Percentiles rank a stretch among this genome's conserved stretches.
phyloP scores from a whole-genome alignment of 2,888 invertebrate genomes.

The Acrobasis consociella region DNA sequence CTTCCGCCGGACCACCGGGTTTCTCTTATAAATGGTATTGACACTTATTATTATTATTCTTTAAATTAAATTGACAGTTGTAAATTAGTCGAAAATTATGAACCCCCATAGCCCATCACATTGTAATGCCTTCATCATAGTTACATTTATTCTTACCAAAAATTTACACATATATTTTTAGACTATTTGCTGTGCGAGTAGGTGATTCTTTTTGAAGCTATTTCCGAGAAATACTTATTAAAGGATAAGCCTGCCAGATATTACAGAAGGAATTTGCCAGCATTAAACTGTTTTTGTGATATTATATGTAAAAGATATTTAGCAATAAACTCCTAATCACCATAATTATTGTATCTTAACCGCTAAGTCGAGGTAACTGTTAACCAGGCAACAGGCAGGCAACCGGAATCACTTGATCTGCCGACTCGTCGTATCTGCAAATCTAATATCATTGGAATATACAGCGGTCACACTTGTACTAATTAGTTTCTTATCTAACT shows the following conservation, averaged over 20 bases:
- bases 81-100: too few species aligned
- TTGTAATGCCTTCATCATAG: neutral
- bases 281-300: neutral
- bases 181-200: too few species aligned
- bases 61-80: too few species aligned
- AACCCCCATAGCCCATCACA: too few species aligned
- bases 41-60: too few species aligned
- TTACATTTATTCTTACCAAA: too few species aligned
- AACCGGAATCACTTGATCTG: conserved; percentile 19
- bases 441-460: conserved; percentile 8
- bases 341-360: conserved; percentile 18
- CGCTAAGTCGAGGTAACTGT: conserved; percentile 10
- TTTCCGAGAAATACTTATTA: too few species aligned
- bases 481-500: conserved; percentile 12
- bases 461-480: conserved; percentile 14
- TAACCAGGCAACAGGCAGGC: neutral
- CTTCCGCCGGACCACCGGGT: too few species aligned
- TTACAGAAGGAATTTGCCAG: neutral
- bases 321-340: conserved; percentile 13
- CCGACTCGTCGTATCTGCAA: conserved; percentile 5
- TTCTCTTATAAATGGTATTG: too few species aligned
- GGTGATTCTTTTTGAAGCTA: too few species aligned
- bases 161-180: too few species aligned
- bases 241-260: too few species aligned
- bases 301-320: neutral